phyloP scores from a whole-genome alignment of 2,888 invertebrate genomes.

The Lepidochrysops patricia region DNA sequence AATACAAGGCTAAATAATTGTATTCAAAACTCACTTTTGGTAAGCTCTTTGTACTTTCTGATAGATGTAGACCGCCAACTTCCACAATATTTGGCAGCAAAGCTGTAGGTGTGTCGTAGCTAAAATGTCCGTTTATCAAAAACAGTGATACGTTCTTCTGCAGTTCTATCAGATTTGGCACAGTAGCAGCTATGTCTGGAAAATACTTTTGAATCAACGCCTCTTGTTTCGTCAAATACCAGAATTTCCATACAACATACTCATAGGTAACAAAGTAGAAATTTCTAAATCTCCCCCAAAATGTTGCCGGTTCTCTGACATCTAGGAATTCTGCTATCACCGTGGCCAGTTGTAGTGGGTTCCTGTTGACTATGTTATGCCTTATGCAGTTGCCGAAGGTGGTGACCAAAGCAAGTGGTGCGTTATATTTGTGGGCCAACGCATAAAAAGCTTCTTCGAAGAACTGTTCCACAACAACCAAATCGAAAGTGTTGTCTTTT shows the following conservation, averaged over 20 bases:
- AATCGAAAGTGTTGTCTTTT: constrained; percentile 51
- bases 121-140: constrained; percentile 66
- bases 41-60: constrained; percentile 39
- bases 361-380: constrained; percentile 48
- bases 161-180: constrained; percentile 52
- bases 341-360: constrained; percentile 56
- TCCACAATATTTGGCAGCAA: constrained; percentile 72
- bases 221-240: constrained; percentile 53
- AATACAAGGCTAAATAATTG: not conserved
- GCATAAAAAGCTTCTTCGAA: constrained; percentile 59
- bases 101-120: constrained; percentile 59
- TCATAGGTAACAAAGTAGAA: constrained; percentile 56
- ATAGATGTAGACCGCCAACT: constrained; percentile 72
- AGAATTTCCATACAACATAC: constrained; percentile 51
- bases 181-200: constrained; percentile 42
- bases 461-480: constrained; percentile 66
- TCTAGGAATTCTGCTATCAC: constrained; percentile 50
- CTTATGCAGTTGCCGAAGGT: constrained; percentile 62
- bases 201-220: constrained; percentile 48
- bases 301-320: constrained; percentile 62
- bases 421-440: constrained; percentile 59
- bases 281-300: constrained; percentile 67
- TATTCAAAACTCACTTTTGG: constrained; percentile 29
- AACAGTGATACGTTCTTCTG: constrained; percentile 56
- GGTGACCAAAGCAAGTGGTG: constrained; percentile 51